phyloP scores from a whole-genome alignment of 1,140 invertebrate genomes.

The Eueides isabella region DNA sequence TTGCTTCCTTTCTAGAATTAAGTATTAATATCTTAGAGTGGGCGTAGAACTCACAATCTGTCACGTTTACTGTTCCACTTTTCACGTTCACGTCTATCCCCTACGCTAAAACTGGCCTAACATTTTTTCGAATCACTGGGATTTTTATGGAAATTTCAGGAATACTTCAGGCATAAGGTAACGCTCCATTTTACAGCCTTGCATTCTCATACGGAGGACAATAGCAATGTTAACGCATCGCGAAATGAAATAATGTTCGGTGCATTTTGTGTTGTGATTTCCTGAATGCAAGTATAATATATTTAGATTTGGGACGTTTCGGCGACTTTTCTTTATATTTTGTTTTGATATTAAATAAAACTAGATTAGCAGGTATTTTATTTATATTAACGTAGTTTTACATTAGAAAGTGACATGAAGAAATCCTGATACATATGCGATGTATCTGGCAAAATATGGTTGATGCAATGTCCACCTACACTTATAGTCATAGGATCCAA shows the following conservation, averaged over 20 bases:
- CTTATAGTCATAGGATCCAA: too few species aligned
- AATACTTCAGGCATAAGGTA: slow-evolving; percentile 28
- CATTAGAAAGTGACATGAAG: too few species aligned
- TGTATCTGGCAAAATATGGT: too few species aligned
- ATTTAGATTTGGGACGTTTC: background rate
- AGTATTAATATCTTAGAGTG: too few species aligned
- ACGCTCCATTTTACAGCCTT: slow-evolving; percentile 31
- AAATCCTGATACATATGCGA: too few species aligned
- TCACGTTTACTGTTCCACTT: too few species aligned
- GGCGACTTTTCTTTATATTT: background rate
- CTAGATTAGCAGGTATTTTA: background rate
- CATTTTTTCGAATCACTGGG: background rate
- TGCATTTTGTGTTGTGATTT: slow-evolving; percentile 19
- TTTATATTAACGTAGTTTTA: too few species aligned
- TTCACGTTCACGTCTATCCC: too few species aligned
- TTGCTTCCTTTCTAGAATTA: too few species aligned
- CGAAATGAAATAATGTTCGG: slow-evolving; percentile 21
- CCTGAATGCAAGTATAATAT: slow-evolving; percentile 4
- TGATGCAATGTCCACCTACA: too few species aligned
- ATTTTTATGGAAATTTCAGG: slow-evolving; percentile 27
- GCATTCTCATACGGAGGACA: slow-evolving; percentile 31
- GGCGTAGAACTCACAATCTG: too few species aligned
- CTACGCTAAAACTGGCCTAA: too few species aligned
- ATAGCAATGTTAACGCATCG: slow-evolving; percentile 35
- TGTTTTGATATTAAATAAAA: background rate